Percentiles rank a stretch among this genome's conserved stretches.
Evolutionary conservation across 2,113 vertebrate species (phyloP).

Genomic region (Martes martes): DNA sequence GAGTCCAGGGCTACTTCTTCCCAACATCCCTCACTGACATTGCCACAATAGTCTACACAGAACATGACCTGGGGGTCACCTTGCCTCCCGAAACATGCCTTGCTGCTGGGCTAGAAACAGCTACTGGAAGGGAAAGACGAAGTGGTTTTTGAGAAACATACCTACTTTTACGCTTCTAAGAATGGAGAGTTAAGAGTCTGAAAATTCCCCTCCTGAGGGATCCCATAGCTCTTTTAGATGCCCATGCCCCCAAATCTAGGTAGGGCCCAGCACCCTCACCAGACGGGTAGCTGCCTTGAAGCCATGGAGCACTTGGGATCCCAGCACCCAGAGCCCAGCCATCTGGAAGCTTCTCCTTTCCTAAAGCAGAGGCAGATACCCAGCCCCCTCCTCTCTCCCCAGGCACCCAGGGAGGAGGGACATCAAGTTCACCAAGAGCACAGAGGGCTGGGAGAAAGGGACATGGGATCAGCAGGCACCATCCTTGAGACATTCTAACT

Average conservation of each 20-base stretch:
- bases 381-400: neutral
- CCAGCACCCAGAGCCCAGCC: neutral
- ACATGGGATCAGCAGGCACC: rapidly evolving
- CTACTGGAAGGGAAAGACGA: neutral
- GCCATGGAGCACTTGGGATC: neutral
- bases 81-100: neutral
- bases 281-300: neutral
- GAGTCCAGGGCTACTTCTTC: neutral
- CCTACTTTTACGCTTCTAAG: no score
- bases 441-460: neutral
- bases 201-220: neutral
- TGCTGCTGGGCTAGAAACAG: neutral
- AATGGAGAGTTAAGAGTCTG: neutral
- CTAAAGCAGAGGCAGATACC: rapidly evolving
- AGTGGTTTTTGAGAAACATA: neutral
- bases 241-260: rapidly evolving
- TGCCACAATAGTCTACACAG: neutral
- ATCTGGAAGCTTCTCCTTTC: neutral
- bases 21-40: rapidly evolving
- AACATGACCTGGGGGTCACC: neutral
- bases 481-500: neutral
- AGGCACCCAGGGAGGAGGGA: neutral
- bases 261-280: neutral
- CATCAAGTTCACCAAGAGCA: neutral
- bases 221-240: neutral